A percentile compares a stretch with the other conserved stretches of the same genome.
Evolutionary conservation across 2,113 vertebrate species (phyloP).

Genomic region (Xenopus borealis): DNA sequence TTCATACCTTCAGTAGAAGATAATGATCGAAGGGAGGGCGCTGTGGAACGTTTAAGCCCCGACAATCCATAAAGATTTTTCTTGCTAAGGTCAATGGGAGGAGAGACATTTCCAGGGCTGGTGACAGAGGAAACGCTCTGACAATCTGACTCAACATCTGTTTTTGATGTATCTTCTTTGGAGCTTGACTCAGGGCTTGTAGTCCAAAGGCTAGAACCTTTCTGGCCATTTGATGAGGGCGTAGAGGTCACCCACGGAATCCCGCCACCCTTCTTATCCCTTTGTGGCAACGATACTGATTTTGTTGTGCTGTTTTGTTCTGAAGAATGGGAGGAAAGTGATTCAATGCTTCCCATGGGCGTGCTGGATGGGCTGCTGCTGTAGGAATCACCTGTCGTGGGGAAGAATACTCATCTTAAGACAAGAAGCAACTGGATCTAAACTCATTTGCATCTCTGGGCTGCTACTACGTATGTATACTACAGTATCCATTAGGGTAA

Average conservation of each 20-base stretch:
- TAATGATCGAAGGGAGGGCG: slow-evolving; percentile 85
- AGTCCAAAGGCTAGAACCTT: slow-evolving; percentile 75
- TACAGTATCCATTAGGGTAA: no score
- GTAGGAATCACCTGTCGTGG: slow-evolving; percentile 81
- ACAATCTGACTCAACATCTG: slow-evolving; percentile 84
- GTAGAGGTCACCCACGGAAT: slow-evolving; percentile 68
- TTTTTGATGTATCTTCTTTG: slow-evolving; percentile 80
- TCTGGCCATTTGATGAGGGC: slow-evolving; percentile 73
- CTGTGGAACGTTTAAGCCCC: slow-evolving; percentile 70
- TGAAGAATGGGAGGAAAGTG: slow-evolving; percentile 95
- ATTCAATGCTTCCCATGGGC: slow-evolving; percentile 94
- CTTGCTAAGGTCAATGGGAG: slow-evolving; percentile 67
- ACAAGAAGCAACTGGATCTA: no score
- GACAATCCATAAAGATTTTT: slow-evolving; percentile 69
- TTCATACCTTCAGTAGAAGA: slow-evolving; percentile 84
- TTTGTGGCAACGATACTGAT: slow-evolving; percentile 66
- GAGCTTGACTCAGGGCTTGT: slow-evolving; percentile 86
- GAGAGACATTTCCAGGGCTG: slow-evolving; percentile 60
- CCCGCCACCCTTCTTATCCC: slow-evolving; percentile 63
- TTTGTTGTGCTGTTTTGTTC: slow-evolving; percentile 86
- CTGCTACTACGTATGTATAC: no score
- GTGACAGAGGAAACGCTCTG: slow-evolving; percentile 76
- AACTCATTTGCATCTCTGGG: no score
- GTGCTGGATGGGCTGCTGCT: slow-evolving; percentile 94
- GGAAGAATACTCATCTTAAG: no score